These are phyloP conservation scores for Schizotus pectinicornis DNA, from an alignment of 2,888 invertebrate species.

Conservation along the genomic window DNA sequence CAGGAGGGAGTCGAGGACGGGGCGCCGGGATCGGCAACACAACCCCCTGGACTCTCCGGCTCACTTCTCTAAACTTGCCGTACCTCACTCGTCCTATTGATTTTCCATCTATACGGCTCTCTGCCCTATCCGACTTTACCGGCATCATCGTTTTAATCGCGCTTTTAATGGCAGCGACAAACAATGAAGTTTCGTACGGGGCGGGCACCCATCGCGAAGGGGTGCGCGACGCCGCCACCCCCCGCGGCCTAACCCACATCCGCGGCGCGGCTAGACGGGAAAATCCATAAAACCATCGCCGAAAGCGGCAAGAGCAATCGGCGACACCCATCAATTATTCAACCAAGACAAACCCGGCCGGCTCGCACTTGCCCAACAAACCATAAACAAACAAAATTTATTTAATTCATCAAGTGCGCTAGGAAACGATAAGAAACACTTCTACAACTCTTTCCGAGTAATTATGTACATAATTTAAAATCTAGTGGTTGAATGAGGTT, in stretches of 20 bases:
- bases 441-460: no score
- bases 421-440: no score
- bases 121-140: conserved; percentile 35
- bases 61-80: conserved; percentile 28
- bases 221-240: neutral
- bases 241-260: no score
- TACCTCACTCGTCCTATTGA: conserved; percentile 41
- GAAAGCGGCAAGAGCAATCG: neutral
- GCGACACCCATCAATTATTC: neutral
- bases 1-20: conserved; percentile 13
- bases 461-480: no score
- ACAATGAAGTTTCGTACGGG: conserved; percentile 31
- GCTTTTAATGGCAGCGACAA: conserved; percentile 34
- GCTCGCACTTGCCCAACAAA: no score
- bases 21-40: neutral
- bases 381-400: no score
- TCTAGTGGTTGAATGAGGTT: no score
- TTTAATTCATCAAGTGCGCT: no score
- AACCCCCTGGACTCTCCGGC: conserved; percentile 23
- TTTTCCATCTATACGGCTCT: conserved; percentile 46
- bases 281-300: neutral
- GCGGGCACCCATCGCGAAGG: conserved; percentile 8
- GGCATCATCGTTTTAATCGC: conserved; percentile 39
- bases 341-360: no score
- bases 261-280: neutral